phyloP scores from a whole-genome alignment of 37 sponge, comb jelly and placozoan species.

The Eunapius fragilis region DNA sequence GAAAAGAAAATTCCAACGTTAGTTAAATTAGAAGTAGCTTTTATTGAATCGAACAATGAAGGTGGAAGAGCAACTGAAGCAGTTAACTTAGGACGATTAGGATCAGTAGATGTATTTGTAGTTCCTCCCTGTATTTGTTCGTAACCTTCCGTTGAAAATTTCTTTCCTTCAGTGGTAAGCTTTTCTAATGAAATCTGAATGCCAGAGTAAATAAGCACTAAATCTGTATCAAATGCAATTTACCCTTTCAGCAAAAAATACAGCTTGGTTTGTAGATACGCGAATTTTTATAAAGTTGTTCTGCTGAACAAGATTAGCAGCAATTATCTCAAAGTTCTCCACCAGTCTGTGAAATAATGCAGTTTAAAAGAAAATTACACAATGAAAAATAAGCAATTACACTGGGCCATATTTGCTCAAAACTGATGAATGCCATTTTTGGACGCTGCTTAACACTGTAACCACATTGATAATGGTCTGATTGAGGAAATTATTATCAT shows the following conservation, averaged over 20 bases:
- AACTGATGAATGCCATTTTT: not conserved
- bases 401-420: not conserved
- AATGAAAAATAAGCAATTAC: not conserved
- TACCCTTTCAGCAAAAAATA: slow-evolving; percentile 32
- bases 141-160: too few relatives aligned
- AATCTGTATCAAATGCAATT: not conserved
- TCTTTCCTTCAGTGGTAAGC: too few relatives aligned
- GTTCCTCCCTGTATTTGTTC: too few relatives aligned
- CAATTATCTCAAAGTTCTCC: slow-evolving; percentile 40
- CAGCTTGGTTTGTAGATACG: slow-evolving; percentile 4
- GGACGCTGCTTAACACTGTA: not conserved
- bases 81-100: too few relatives aligned
- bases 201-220: too few relatives aligned
- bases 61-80: too few relatives aligned
- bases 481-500: too few relatives aligned
- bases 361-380: not conserved
- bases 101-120: too few relatives aligned
- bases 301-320: slow-evolving; percentile 14
- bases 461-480: not conserved
- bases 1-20: too few relatives aligned
- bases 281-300: slow-evolving; percentile 3
- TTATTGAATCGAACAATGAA: too few relatives aligned
- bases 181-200: too few relatives aligned
- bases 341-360: slow-evolving; percentile 20
- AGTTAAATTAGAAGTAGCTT: too few relatives aligned